Conservation (phyloP, 1,140 invertebrate genomes). For the Drosophila watanabei region DNA sequence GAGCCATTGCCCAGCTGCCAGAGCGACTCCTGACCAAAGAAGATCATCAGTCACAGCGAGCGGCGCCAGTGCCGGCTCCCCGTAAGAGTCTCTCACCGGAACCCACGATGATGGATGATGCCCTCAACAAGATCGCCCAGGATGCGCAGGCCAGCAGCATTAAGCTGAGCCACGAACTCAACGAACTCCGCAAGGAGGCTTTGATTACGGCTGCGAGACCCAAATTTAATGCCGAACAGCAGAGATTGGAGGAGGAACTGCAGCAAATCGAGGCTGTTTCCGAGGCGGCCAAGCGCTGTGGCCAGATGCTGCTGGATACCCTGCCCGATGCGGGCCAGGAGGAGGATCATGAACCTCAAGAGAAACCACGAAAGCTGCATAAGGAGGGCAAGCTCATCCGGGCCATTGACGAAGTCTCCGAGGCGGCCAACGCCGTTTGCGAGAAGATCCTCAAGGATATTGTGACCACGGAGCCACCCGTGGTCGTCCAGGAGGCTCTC, state of each 20-base stretch:
- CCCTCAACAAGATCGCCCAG: constrained; percentile 87
- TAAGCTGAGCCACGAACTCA: constrained; percentile 86
- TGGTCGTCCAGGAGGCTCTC: constrained; percentile 75
- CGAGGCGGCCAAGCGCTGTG: constrained; percentile 85
- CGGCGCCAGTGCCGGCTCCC: constrained; percentile 71
- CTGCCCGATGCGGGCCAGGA: constrained; percentile 70
- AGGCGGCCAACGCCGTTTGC: constrained; percentile 81
- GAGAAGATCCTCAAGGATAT: constrained; percentile 84
- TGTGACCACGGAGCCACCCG: constrained; percentile 80
- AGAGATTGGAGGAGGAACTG: constrained; percentile 62
- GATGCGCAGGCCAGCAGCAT: constrained; percentile 88
- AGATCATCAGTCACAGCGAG: constrained; percentile 26
- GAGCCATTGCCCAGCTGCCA: constrained; percentile 77
- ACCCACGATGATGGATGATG: constrained; percentile 86
- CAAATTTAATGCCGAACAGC: constrained; percentile 75
- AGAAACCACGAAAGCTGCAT: constrained; percentile 60
- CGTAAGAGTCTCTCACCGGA: constrained; percentile 77
- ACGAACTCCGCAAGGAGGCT: constrained; percentile 80
- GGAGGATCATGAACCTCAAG: constrained; percentile 13
- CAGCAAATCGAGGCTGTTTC: constrained; percentile 85
- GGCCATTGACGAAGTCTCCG: constrained; percentile 82
- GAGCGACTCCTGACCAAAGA: constrained; percentile 59
- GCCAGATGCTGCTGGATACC: constrained; percentile 85
- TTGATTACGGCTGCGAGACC: constrained; percentile 72
- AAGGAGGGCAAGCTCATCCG: constrained; percentile 79